Evolutionary conservation across 2,797 vertebrate species (phyloP).

Genomic region (Heterohyrax brucei): DNA sequence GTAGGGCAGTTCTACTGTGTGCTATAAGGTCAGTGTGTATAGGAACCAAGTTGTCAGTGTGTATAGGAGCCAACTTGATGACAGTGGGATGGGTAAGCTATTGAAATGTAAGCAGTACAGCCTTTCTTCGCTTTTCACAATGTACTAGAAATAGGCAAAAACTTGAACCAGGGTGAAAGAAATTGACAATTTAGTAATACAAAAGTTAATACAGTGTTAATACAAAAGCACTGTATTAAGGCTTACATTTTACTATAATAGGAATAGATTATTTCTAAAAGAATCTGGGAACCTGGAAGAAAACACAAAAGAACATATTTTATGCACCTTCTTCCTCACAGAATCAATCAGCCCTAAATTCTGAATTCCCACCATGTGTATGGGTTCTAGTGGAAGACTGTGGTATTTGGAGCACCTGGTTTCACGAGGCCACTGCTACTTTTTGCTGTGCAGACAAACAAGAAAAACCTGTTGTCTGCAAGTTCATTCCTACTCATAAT

Average conservation of each 20-base stretch:
- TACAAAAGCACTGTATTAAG: background rate
- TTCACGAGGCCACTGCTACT: background rate
- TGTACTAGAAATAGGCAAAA: constrained; percentile 18
- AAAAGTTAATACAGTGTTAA: background rate
- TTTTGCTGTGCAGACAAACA: background rate
- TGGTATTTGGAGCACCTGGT: background rate
- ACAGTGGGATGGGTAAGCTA: background rate
- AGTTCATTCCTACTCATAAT: too few species aligned
- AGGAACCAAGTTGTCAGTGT: too few species aligned
- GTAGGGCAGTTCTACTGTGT: too few species aligned
- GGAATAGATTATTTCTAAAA: constrained; percentile 52
- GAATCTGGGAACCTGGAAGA: background rate
- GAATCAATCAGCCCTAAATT: constrained; percentile 24
- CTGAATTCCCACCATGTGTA: background rate
- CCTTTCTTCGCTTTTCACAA: constrained; percentile 37
- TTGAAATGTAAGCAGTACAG: constrained; percentile 17
- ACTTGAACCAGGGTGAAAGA: background rate
- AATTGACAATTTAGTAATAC: background rate
- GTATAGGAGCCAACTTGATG: too few species aligned
- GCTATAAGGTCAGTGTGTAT: too few species aligned
- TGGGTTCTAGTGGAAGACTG: background rate
- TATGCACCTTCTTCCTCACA: background rate
- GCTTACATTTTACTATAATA: constrained; percentile 64
- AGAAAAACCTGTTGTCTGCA: too few species aligned
- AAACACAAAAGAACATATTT: constrained; percentile 17